These are phyloP conservation scores for Choloepus didactylus DNA, from an alignment of 2,797 vertebrate genomes.

Conservation along the genomic window DNA sequence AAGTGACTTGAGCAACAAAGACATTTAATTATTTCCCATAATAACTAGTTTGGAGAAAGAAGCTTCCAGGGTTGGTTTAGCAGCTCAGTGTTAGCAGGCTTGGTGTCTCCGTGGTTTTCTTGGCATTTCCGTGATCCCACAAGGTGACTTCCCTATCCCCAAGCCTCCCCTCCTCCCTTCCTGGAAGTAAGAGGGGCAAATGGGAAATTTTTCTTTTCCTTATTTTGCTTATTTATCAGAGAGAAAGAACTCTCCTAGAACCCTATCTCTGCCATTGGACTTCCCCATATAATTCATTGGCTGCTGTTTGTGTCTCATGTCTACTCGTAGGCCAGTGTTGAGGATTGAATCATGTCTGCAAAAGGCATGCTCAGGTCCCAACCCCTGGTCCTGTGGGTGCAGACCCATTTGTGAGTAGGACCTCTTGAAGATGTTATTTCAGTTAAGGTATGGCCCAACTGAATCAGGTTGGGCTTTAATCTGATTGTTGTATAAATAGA, in stretches of 20 bases:
- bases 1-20: not conserved
- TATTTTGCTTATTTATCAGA: constrained; percentile 1
- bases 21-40: constrained; percentile 11
- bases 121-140: not conserved
- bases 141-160: not conserved
- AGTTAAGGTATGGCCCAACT: no score
- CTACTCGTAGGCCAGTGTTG: not conserved
- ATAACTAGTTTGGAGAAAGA: not conserved
- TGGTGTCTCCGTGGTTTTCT: not conserved
- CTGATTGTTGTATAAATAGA: no score
- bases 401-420: no score
- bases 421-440: no score
- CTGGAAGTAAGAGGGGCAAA: not conserved
- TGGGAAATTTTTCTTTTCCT: not conserved
- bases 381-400: no score
- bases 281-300: not conserved
- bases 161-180: not conserved
- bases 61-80: not conserved
- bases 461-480: no score
- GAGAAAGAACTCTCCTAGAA: not conserved
- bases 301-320: not conserved
- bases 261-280: not conserved
- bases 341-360: not conserved
- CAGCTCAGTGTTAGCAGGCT: not conserved
- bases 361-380: no score